Evolutionary conservation across 2,113 vertebrate species (phyloP), one percentile per base, ranked within the genome.

Genomic region (Anser brachyrhynchus): DNA sequence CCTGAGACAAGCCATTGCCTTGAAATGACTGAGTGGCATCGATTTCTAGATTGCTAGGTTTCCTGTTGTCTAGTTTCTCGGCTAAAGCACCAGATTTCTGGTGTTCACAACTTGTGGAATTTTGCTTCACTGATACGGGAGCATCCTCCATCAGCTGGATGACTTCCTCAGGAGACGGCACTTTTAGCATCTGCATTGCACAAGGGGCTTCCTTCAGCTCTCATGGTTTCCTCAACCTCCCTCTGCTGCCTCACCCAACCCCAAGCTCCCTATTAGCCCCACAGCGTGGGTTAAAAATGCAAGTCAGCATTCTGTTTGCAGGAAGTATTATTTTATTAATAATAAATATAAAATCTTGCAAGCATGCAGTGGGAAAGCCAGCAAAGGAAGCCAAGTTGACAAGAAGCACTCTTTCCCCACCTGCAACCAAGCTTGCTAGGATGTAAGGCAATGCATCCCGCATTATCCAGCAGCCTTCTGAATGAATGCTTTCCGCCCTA

Each of bases 401-500:
- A 0, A 51, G 55, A 62, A 82, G 33, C 33, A 11, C 29, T 74
- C 59, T 81, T 86, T 69, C 25, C 58, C 61, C 46, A 49, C 39
- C 79, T 92, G 87, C 69, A 95, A 62, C 92, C 71, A 46, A 95
- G 78, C 90, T 71, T 54, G 46, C 66, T 49, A n/a, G 81, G 75
- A 92, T 31, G 3, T 59, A 83, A 89, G 74, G 59, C 44, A 23
- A 7, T 66, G 62, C 3, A 85, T 75, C 61, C 65, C 0, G 0
- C 79, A 49, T 96, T 88, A 92, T 67, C 77, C 77, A 83, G 57
- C 52, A 84, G 73, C 77, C 90, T 81, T 61, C 97, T 76, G 87
- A 96, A 96, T 74, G 94, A 96, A 89, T 44, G 35, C 92, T 97
- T 96, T 66, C 90, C 16, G 1, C 87, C 80, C 84, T 43, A 72